A percentile compares a stretch with the other conserved stretches of the same genome.
phyloP scores from a whole-genome alignment of 1,140 invertebrate species.

The Gonioctena quinquepunctata region DNA sequence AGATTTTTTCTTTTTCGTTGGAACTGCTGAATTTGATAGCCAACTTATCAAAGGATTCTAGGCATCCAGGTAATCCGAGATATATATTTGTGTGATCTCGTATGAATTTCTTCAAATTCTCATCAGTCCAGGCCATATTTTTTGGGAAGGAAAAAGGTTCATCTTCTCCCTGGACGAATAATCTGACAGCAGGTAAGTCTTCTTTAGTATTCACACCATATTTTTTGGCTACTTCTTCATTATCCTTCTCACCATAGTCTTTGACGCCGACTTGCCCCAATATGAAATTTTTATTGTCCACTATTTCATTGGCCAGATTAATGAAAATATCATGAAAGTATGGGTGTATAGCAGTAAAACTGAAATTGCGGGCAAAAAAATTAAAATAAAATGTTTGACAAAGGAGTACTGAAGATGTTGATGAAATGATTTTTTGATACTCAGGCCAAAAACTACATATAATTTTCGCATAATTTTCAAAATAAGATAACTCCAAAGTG shows the following conservation, averaged over 20 bases:
- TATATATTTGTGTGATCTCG: conserved; percentile 76
- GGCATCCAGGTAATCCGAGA: conserved; percentile 83
- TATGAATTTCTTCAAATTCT: conserved; percentile 83
- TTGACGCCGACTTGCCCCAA: conserved; percentile 88
- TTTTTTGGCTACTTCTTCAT: conserved; percentile 77
- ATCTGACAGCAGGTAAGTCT: conserved; percentile 79
- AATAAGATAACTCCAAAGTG: too few relatives aligned
- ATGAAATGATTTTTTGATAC: too few relatives aligned
- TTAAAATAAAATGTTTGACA: too few relatives aligned
- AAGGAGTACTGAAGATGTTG: too few relatives aligned
- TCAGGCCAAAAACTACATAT: too few relatives aligned
- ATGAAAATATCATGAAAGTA: conserved; percentile 90
- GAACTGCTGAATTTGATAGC: conserved; percentile 71
- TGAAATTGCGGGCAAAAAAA: too few relatives aligned
- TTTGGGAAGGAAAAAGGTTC: conserved; percentile 62
- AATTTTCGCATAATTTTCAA: too few relatives aligned
- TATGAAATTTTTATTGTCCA: conserved; percentile 75
- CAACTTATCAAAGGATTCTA: conserved; percentile 82
- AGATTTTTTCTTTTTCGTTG: conserved; percentile 62
- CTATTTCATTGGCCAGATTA: conserved; percentile 75
- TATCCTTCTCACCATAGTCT: conserved; percentile 93
- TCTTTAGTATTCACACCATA: conserved; percentile 76
- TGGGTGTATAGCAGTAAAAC: too few relatives aligned
- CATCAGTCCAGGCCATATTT: conserved; percentile 71
- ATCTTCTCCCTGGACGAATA: conserved; percentile 64